Base-by-base conservation (phyloP, 2,888 invertebrate species). In the Uropetala carovei region DNA sequence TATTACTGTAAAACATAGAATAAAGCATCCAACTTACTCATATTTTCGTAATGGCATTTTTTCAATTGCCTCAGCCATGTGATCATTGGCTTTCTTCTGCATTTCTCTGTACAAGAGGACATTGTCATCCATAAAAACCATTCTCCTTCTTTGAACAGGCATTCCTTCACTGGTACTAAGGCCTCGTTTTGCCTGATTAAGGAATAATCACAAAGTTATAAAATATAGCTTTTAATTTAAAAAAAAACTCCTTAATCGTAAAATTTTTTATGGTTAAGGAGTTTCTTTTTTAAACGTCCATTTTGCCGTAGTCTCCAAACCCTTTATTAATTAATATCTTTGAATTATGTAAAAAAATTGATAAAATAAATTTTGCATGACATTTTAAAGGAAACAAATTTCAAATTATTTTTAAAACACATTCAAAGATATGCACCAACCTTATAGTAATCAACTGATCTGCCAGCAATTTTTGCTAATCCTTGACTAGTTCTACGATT, bases 21-120 rank as follows among this genome's bases (percentile, higher is more conserved):
- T 68, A 64, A 56, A 68, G 58, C 59, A 91, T 0, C 68, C 86
- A 86, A 95, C 96, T 96, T 95, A 97, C 97, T 97, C 96, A 95
- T 96, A 96, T 94, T 97, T 97, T 93, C 97, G 97, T 93, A 98
- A 96, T n/a, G 97, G 97, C 97, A 98, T 98, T 93, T 97, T 96
- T 93, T 98, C 97, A 93, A 98, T 97, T 93, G 97, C 97, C 64
- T 97, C 96, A 92, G 97, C 96, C 97, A 98, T 98, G 94, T 97
- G 97, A 13, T 97, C 96, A 94, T 98, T 95, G 11, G 97, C 97
- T n/a, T 96, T 96, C 94, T 96, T 96, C 92, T 97, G 94, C 96
- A 96, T 96, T 94, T 97, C 96, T 93, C 96, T 96, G 94, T 97
- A 97, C 94, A 96, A 96, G 43, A 96, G 96, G 56, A 96, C 94